Evolutionary conservation across 2,888 invertebrate genomes (phyloP).

Genomic region (Dynastes tityus): DNA sequence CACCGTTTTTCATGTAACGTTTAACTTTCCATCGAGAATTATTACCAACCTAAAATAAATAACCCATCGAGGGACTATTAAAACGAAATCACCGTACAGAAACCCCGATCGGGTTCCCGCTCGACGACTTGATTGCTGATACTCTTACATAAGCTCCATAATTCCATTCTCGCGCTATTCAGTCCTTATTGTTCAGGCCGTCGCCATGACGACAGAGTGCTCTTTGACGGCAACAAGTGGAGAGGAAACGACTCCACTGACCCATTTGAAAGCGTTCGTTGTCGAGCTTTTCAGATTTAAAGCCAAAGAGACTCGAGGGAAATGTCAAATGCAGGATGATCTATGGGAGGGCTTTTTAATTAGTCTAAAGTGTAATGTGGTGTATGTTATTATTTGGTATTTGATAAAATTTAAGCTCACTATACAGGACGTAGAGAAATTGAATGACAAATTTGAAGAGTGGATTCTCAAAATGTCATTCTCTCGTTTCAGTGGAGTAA

Average conservation of each 20-base stretch:
- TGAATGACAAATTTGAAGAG: no score
- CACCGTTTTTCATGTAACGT: background rate
- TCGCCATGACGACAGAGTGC: constrained; percentile 60
- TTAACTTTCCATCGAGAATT: background rate
- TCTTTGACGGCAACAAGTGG: constrained; percentile 59
- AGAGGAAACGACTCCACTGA: constrained; percentile 53
- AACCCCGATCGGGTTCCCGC: background rate
- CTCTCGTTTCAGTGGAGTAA: no score
- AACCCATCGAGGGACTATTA: constrained; percentile 8
- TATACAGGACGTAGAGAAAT: no score
- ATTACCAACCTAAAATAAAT: background rate
- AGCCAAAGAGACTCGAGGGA: constrained; percentile 31
- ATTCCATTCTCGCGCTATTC: background rate
- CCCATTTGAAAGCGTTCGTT: constrained; percentile 50
- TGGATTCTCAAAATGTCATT: no score
- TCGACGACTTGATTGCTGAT: constrained; percentile 47
- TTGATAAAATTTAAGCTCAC: no score
- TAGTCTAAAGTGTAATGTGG: background rate
- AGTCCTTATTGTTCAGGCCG: constrained; percentile 56
- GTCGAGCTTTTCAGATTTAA: constrained; percentile 33
- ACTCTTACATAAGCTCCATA: constrained; percentile 19
- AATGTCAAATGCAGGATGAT: constrained; percentile 18
- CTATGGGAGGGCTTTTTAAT: constrained; percentile 1
- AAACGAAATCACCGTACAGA: constrained; percentile 44
- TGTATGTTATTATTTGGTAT: background rate